Conservation (phyloP, 1,140 invertebrate species). For the Heliconius nattereri region DNA sequence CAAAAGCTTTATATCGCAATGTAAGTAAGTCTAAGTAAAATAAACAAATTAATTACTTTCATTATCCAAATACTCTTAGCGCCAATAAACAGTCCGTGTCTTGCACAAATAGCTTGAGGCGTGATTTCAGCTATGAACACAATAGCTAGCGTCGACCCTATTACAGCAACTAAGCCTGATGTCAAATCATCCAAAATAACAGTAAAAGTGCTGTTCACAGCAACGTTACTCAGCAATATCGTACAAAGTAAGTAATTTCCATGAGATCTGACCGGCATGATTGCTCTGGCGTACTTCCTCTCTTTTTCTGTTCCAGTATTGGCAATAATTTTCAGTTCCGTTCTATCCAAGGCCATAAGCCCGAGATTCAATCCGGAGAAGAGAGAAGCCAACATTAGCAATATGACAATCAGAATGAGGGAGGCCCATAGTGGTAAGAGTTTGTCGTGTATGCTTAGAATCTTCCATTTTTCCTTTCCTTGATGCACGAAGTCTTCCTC, state of each 20-base stretch:
- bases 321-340: slow-evolving; percentile 95
- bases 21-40: too few relatives aligned
- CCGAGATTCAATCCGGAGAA: slow-evolving; percentile 98
- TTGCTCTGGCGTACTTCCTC: slow-evolving; percentile 90
- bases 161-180: slow-evolving; percentile 93
- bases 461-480: slow-evolving; percentile 85
- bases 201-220: slow-evolving; percentile 98
- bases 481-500: slow-evolving; percentile 86
- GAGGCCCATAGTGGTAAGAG: slow-evolving; percentile 89
- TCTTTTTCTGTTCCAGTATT: slow-evolving; percentile 92
- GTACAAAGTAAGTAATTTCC: slow-evolving; percentile 98
- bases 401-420: slow-evolving; percentile 87
- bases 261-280: slow-evolving; percentile 93
- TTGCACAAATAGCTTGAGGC: slow-evolving; percentile 94
- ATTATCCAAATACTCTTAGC: slow-evolving; percentile 97
- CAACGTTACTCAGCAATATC: slow-evolving; percentile 98
- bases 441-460: slow-evolving; percentile 85
- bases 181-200: slow-evolving; percentile 97
- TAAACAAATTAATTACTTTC: slow-evolving; percentile 82
- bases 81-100: slow-evolving; percentile 96
- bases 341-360: slow-evolving; percentile 97
- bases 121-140: slow-evolving; percentile 99
- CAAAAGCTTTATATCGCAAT: too few relatives aligned
- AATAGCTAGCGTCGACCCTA: slow-evolving; percentile 94
- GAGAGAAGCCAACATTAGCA: slow-evolving; percentile 93